Conservation (phyloP, 2,888 invertebrate species). For the Neoitamus cyanurus region DNA sequence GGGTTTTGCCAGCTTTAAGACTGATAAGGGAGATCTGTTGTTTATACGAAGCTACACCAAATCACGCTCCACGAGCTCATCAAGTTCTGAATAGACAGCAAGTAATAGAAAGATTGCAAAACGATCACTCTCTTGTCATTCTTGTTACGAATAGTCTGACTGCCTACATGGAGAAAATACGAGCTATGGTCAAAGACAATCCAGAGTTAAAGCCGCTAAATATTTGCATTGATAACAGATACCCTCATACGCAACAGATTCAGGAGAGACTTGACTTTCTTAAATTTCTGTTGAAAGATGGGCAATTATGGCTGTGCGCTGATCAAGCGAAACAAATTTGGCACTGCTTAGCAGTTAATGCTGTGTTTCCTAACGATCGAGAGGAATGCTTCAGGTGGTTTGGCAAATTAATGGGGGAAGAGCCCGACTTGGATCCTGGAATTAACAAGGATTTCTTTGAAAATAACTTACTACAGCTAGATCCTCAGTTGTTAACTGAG, state of each 20-base stretch:
- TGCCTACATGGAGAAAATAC: slow-evolving; percentile 88
- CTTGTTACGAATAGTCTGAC: slow-evolving; percentile 93
- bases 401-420: slow-evolving; percentile 95
- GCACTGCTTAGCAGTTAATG: slow-evolving; percentile 94
- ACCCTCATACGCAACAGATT: slow-evolving; percentile 92
- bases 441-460: slow-evolving; percentile 97
- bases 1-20: slow-evolving; percentile 95
- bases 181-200: slow-evolving; percentile 68
- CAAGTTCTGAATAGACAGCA: slow-evolving; percentile 72
- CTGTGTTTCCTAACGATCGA: slow-evolving; percentile 90
- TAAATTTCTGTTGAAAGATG: slow-evolving; percentile 92
- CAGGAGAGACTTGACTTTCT: slow-evolving; percentile 94
- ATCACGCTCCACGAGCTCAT: slow-evolving; percentile 64
- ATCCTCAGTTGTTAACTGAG: slow-evolving; percentile 91
- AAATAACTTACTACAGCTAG: slow-evolving; percentile 90
- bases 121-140: slow-evolving; percentile 91
- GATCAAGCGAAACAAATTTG: slow-evolving; percentile 97
- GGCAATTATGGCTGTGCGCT: slow-evolving; percentile 95
- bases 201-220: slow-evolving; percentile 82
- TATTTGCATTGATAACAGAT: slow-evolving; percentile 87
- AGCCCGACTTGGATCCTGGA: slow-evolving; percentile 95
- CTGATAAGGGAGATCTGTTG: slow-evolving; percentile 96
- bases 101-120: slow-evolving; percentile 90
- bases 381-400: slow-evolving; percentile 99
- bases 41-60: slow-evolving; percentile 81